Percentiles rank a stretch among this genome's conserved stretches.
Evolutionary conservation across 1,140 invertebrate genomes (phyloP).

Genomic region (Cyclargus thomasi): DNA sequence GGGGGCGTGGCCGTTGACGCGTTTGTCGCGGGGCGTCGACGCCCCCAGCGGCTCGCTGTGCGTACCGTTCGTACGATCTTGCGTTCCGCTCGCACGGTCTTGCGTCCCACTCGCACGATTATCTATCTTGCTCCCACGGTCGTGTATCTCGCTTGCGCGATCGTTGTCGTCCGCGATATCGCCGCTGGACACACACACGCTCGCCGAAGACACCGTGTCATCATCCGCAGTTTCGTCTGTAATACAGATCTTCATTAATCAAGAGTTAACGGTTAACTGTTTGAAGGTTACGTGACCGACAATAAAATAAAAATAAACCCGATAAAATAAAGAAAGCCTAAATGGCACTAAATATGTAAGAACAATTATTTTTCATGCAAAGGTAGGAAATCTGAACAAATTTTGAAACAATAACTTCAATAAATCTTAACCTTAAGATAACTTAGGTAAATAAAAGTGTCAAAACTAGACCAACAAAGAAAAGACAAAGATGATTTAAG

Average conservation of each 20-base stretch:
- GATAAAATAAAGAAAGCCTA: too few species aligned
- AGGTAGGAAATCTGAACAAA: too few species aligned
- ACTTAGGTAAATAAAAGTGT: too few species aligned
- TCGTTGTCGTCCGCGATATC: constrained; percentile 27
- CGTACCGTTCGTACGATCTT: constrained; percentile 6
- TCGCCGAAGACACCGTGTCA: constrained; percentile 59
- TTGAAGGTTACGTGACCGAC: too few species aligned
- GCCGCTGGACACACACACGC: constrained; percentile 55
- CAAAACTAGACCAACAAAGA: too few species aligned
- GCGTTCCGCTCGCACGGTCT: background rate
- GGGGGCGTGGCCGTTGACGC: constrained; percentile 32
- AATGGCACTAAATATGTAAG: too few species aligned
- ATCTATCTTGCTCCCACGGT: background rate
- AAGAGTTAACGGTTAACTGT: too few species aligned
- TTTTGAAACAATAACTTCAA: too few species aligned
- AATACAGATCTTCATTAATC: constrained; percentile 16
- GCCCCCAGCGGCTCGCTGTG: constrained; percentile 34
- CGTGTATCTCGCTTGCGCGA: constrained; percentile 15
- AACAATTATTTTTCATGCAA: too few species aligned
- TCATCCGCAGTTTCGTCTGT: constrained; percentile 58
- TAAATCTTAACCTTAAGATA: too few species aligned
- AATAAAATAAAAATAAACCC: background rate
- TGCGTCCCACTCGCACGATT: background rate
- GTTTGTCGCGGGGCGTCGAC: constrained; percentile 34
- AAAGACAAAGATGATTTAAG: constrained; percentile 17